Evolutionary conservation across 1,140 invertebrate genomes (phyloP), one percentile per base, ranked within the genome.

Genomic region (Drosophila ambigua): DNA sequence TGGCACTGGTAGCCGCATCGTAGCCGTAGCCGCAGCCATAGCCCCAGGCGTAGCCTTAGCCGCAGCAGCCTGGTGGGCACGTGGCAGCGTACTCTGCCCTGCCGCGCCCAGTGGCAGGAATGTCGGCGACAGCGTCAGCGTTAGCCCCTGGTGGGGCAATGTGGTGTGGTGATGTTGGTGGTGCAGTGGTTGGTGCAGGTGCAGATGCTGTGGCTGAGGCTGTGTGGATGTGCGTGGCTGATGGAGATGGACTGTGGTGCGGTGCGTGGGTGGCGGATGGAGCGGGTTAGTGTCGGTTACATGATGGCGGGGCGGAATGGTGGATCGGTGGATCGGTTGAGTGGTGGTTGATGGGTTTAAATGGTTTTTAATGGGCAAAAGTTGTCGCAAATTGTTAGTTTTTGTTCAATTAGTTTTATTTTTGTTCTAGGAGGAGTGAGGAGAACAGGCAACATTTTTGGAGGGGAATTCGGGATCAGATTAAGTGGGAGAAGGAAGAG

Each of bases 41-140:
- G 83, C 60, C 60, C 8, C 2, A 23, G 23, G 0, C 23, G 1
- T 20, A 24, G 83, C 69, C 72, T 55, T 39, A 49, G 65, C 73
- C 62, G 79, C 66, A 28, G 20, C 20, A 20, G 20, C 20, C 68
- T 60, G 43, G 53, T 64, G 57, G 68, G 76, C 75, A 35, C 74
- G 79, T 67, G 87, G 72, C 63, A 90, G 53, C 67, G 87, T 89
- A 35, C 77, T 77, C 66, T 82, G 84, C 46, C 51, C 59, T 59
- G 8, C 8, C 8, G 2, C 31, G 35, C 35, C 35, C 11, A 11
- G 35, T 13, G 35, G 35, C 35, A 39, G 35, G 35, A 13, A 39
- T 39, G 11, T 13, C 35, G 35, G 35, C 4, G 35, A 39, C 11
- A 39, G 35, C 11, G 35, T 39, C 35, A 39, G 35, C 35, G 35